A percentile compares a stretch with the other conserved stretches of the same genome.
These are phyloP conservation scores for Hemaris fuciformis DNA, from an alignment of 2,888 invertebrate genomes.

Conservation along the genomic window DNA sequence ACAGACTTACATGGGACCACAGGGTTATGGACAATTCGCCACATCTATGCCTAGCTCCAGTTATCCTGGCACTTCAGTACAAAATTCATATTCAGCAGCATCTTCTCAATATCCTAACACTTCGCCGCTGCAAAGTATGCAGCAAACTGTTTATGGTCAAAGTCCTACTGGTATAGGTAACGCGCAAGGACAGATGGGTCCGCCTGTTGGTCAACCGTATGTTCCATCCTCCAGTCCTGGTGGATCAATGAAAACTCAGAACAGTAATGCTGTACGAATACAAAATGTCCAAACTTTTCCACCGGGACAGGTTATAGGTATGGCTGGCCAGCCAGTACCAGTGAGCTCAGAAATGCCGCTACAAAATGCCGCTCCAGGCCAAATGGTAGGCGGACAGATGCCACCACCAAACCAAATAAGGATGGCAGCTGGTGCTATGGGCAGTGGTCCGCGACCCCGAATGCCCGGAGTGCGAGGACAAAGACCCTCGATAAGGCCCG, in stretches of 20 bases:
- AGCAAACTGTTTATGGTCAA: slow-evolving; percentile 70
- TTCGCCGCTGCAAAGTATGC: slow-evolving; percentile 73
- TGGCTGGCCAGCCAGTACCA: slow-evolving; percentile 35
- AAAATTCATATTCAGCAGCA: slow-evolving; percentile 50
- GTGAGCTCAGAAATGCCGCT: slow-evolving; percentile 23
- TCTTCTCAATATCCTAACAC: slow-evolving; percentile 55
- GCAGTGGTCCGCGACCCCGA: slow-evolving; percentile 57
- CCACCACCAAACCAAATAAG: slow-evolving; percentile 60
- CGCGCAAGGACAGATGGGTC: slow-evolving; percentile 43
- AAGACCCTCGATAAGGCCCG: slow-evolving; percentile 63
- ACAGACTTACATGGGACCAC: slow-evolving; percentile 54
- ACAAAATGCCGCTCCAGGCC: slow-evolving; percentile 39
- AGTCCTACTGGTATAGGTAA: slow-evolving; percentile 33
- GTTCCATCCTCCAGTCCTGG: slow-evolving; percentile 58
- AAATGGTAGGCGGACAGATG: slow-evolving; percentile 55
- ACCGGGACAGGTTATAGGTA: slow-evolving; percentile 52
- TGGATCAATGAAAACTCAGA: slow-evolving; percentile 55
- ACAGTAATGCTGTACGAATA: slow-evolving; percentile 55
- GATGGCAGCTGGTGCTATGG: slow-evolving; percentile 61
- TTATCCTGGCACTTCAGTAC: slow-evolving; percentile 52
- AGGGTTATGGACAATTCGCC: slow-evolving; percentile 58
- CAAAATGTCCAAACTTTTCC: slow-evolving; percentile 72
- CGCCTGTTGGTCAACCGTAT: slow-evolving; percentile 47
- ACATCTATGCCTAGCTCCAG: slow-evolving; percentile 56
- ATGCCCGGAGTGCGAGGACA: slow-evolving; percentile 58